phyloP scores from a whole-genome alignment of 2,888 invertebrate species.

The Perizoma flavofasciatum region DNA sequence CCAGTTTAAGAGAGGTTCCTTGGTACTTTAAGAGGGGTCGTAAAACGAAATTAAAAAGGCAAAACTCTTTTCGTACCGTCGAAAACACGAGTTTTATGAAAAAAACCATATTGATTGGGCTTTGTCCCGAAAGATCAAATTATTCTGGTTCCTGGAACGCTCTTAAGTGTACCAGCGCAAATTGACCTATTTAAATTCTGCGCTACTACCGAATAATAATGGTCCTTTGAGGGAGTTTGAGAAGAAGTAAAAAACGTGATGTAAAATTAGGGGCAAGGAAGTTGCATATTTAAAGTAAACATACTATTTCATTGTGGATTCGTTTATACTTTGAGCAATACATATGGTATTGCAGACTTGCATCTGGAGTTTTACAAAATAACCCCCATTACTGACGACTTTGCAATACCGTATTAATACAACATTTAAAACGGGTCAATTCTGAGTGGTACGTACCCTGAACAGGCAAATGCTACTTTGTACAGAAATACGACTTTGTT shows the following conservation, averaged over 20 bases:
- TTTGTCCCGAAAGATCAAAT: slow-evolving; percentile 3
- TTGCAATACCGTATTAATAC: no score
- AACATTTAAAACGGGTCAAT: no score
- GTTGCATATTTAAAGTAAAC: background rate
- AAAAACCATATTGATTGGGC: slow-evolving; percentile 19
- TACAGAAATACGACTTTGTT: background rate
- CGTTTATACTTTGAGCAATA: background rate
- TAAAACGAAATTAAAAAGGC: slow-evolving; percentile 7
- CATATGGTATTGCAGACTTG: no score
- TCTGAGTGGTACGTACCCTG: no score
- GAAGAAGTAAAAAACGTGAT: slow-evolving; percentile 8
- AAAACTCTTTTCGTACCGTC: slow-evolving; percentile 3
- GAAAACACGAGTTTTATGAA: slow-evolving; percentile 10
- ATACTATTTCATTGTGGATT: background rate
- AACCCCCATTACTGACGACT: no score
- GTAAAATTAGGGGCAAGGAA: slow-evolving; percentile 3
- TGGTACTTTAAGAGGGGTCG: background rate
- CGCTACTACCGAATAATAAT: slow-evolving; percentile 5
- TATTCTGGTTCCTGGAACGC: slow-evolving; percentile 8
- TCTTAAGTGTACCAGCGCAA: slow-evolving; percentile 7
- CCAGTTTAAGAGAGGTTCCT: no score
- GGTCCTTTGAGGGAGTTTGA: slow-evolving; percentile 2
- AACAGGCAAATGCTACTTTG: background rate
- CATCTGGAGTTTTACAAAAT: no score
- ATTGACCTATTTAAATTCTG: slow-evolving; percentile 10